Evolutionary conservation across 2,888 invertebrate genomes (phyloP).

Genomic region (Agrypnus murinus): DNA sequence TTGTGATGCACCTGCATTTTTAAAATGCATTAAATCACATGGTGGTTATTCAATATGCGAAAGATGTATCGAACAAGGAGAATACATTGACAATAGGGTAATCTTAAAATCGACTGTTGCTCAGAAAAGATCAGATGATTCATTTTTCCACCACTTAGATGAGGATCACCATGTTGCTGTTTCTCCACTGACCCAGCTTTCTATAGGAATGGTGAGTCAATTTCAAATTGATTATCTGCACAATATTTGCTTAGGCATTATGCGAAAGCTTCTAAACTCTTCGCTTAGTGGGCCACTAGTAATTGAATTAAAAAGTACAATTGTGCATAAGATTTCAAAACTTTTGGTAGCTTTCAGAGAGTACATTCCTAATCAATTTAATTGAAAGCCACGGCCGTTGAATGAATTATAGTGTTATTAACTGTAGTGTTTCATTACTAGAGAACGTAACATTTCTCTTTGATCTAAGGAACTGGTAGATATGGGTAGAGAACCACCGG

Average conservation of each 20-base stretch:
- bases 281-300: conserved; percentile 32
- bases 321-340: no score
- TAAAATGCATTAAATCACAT: no score
- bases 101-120: conserved; percentile 22
- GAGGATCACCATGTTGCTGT: conserved; percentile 38
- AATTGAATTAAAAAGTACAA: no score
- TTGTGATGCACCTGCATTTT: conserved; percentile 49
- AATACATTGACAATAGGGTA: conserved; percentile 30
- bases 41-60: conserved; percentile 44
- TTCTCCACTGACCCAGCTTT: conserved; percentile 19
- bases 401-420: no score
- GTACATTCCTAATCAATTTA: no score
- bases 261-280: conserved; percentile 45
- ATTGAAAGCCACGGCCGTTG: no score
- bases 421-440: no score
- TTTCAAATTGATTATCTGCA: conserved; percentile 46
- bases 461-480: no score
- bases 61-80: conserved; percentile 38
- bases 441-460: no score
- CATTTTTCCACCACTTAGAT: conserved; percentile 41
- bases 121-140: conserved; percentile 37
- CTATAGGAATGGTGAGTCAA: conserved; percentile 23
- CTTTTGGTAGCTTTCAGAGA: no score
- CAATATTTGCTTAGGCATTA: conserved; percentile 26
- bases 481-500: no score